A percentile compares a stretch with the other conserved stretches of the same genome.
Evolutionary conservation across 2,797 vertebrate genomes (phyloP).

Genomic region (Vultur gryphus): DNA sequence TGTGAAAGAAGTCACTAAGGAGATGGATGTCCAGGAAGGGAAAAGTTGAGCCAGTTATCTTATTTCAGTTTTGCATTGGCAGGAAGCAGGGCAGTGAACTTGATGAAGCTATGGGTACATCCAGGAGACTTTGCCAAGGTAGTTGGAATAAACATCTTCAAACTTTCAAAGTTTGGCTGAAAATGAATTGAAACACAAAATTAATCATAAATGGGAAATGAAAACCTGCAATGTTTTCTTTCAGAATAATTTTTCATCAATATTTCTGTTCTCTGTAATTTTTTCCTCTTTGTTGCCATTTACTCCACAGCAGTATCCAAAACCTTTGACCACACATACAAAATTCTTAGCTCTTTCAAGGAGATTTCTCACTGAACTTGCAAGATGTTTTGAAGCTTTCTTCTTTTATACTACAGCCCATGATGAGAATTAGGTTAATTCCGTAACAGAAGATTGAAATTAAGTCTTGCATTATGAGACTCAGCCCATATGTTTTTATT

Average conservation of each 20-base stretch:
- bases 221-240: accelerated
- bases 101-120: neutral
- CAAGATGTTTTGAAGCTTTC: neutral
- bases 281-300: neutral
- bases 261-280: neutral
- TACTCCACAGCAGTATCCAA: neutral
- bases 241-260: neutral
- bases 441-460: neutral
- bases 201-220: neutral
- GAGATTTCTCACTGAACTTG: neutral
- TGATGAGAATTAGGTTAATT: neutral
- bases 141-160: neutral
- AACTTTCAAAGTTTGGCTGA: neutral
- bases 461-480: neutral
- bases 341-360: neutral
- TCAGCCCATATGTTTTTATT: neutral
- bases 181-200: neutral
- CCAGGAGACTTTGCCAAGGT: neutral
- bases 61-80: neutral
- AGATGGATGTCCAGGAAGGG: neutral
- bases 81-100: neutral
- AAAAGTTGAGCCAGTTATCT: neutral
- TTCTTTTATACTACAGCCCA: neutral
- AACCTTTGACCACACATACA: neutral
- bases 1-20: neutral